A percentile compares a stretch with the other conserved stretches of the same genome.
These are phyloP conservation scores for Brachionus rubens DNA, from an alignment of 1,140 invertebrate species.

Conservation along the genomic window DNA sequence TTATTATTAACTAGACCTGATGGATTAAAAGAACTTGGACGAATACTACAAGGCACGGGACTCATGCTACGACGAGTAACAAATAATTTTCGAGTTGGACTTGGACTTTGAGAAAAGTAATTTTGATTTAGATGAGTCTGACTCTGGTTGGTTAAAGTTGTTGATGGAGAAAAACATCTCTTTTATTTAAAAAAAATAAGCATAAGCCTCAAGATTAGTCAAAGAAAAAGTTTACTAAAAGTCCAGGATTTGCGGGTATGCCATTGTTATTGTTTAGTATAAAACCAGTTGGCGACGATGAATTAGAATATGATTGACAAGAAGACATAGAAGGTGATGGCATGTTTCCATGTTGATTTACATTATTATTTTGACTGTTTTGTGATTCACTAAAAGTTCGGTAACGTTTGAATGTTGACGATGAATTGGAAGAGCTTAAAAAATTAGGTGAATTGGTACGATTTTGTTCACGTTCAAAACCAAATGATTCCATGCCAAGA, in stretches of 20 bases:
- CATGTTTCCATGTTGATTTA: slow-evolving; percentile 14
- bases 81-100: slow-evolving; percentile 30
- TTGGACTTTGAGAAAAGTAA: slow-evolving; percentile 45
- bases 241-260: not conserved
- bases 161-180: slow-evolving; percentile 33
- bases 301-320: slow-evolving; percentile 32
- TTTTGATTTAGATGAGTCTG: slow-evolving; percentile 8
- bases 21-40: slow-evolving; percentile 12
- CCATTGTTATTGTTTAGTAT: slow-evolving; percentile 17
- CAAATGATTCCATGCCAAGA: not conserved
- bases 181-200: not conserved
- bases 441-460: slow-evolving; percentile 28
- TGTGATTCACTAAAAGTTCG: slow-evolving; percentile 45
- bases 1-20: not conserved
- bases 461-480: slow-evolving; percentile 26
- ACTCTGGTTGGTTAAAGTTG: slow-evolving; percentile 16
- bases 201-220: not conserved
- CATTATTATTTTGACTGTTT: slow-evolving; percentile 5
- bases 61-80: slow-evolving; percentile 45
- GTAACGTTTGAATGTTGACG: slow-evolving; percentile 41
- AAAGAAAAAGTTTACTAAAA: slow-evolving; percentile 4
- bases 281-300: slow-evolving; percentile 33
- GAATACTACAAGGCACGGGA: not conserved
- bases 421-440: not conserved
- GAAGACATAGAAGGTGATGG: slow-evolving; percentile 34